A percentile compares a stretch with the other conserved stretches of the same genome.
These are phyloP conservation scores for Eugnorisma glareosa DNA, from an alignment of 2,888 invertebrate species.

Conservation along the genomic window DNA sequence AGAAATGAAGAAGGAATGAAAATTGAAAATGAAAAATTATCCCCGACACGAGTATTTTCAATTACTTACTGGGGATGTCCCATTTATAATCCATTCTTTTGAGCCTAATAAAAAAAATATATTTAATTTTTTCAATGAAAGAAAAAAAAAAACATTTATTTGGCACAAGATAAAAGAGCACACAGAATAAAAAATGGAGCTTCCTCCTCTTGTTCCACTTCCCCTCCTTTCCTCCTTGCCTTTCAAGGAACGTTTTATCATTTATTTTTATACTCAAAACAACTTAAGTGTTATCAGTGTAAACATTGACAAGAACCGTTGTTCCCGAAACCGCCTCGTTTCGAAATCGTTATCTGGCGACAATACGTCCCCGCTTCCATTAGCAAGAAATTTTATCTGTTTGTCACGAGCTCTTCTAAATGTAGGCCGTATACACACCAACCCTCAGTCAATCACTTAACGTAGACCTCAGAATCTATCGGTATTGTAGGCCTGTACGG, in stretches of 20 bases:
- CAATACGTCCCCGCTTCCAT: slow-evolving; percentile 76
- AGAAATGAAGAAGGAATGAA: no score
- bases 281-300: slow-evolving; percentile 55
- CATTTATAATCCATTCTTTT: no score
- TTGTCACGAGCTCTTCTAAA: slow-evolving; percentile 78
- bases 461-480: slow-evolving; percentile 58
- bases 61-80: no score
- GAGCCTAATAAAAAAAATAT: no score
- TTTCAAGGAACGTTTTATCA: slow-evolving; percentile 27
- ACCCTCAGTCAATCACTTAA: slow-evolving; percentile 74
- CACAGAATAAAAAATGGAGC: no score
- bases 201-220: no score
- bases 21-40: no score
- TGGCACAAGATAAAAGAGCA: no score
- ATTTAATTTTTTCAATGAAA: no score
- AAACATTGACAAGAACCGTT: slow-evolving; percentile 74
- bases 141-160: no score
- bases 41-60: no score
- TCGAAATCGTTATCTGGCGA: slow-evolving; percentile 77
- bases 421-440: slow-evolving; percentile 68
- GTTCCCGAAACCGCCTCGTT: slow-evolving; percentile 75
- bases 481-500: slow-evolving; percentile 56
- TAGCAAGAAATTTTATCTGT: slow-evolving; percentile 81
- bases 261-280: slow-evolving; percentile 26
- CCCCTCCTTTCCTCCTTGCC: background rate